phyloP scores from a whole-genome alignment of 2,888 invertebrate genomes.

The Formica aserva region DNA sequence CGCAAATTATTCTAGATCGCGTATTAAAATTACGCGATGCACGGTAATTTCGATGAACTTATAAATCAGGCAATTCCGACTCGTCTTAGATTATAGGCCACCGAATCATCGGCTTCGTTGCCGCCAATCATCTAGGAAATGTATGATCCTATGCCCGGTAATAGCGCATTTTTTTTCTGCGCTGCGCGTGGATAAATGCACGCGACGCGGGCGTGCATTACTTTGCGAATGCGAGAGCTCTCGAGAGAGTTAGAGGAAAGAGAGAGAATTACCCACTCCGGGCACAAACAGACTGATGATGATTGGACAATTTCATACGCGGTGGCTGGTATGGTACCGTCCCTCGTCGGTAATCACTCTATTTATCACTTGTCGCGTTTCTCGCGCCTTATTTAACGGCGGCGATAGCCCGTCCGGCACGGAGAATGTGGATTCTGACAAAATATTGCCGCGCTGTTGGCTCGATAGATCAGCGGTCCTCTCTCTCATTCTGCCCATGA shows the following conservation, averaged over 20 bases:
- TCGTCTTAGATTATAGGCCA: slow-evolving; percentile 38
- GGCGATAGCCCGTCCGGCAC: slow-evolving; percentile 78
- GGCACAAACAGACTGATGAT: slow-evolving; percentile 78
- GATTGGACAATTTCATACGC: slow-evolving; percentile 80
- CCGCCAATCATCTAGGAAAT: slow-evolving; percentile 52
- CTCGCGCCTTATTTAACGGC: slow-evolving; percentile 77
- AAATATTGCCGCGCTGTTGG: slow-evolving; percentile 69
- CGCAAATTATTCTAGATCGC: slow-evolving; percentile 44
- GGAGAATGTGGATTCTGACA: slow-evolving; percentile 67
- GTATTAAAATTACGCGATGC: slow-evolving; percentile 34
- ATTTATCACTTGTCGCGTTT: slow-evolving; percentile 82
- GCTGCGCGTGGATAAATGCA: slow-evolving; percentile 73
- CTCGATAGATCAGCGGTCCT: slow-evolving; percentile 41
- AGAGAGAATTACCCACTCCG: slow-evolving; percentile 68
- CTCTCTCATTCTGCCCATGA: not conserved
- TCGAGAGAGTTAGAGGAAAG: not conserved
- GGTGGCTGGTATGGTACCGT: slow-evolving; percentile 65
- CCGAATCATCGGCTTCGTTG: slow-evolving; percentile 43
- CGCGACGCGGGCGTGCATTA: slow-evolving; percentile 70
- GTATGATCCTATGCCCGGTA: slow-evolving; percentile 37
- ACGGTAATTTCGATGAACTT: slow-evolving; percentile 38
- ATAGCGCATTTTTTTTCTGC: slow-evolving; percentile 42
- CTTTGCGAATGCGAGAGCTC: slow-evolving; percentile 39
- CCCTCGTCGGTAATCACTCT: slow-evolving; percentile 81
- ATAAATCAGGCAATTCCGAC: slow-evolving; percentile 47